Evolutionary conservation across 2,888 invertebrate species (phyloP), one percentile per base, ranked within the genome.

Genomic region (Cryptocephalus primarius): DNA sequence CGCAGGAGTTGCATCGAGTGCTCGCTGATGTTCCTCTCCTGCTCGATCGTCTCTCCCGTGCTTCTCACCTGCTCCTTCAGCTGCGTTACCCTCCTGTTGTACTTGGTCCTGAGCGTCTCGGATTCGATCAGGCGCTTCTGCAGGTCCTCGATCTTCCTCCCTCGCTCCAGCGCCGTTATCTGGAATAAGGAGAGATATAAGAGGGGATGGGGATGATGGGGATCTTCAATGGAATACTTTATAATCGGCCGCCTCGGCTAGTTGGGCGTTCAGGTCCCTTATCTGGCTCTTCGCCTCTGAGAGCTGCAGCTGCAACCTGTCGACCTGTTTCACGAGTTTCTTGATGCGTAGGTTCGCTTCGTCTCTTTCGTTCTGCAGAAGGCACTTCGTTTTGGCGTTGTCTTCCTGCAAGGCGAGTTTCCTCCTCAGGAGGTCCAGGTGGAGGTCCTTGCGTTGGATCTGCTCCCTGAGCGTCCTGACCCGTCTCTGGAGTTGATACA

Each of bases 371-470:
- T 78, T 80, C 60, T 79, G 79, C 22, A 83, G 60, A 42, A 82
- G 64, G 46, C 77, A 75, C 58, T 79, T 80, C 33, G 78, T 75
- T 48, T 82, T 73, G 2, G 79, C 75, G 46, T 78, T 81, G 56
- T 87, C 85, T 66, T 90, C 91, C 67, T 90, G 85, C 10, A 90
- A 76, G 48, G 84, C 83, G 44, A 94, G 73, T 69, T 95, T 95
- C 56, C 92, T 82, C 39, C 92, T 76, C 42, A 94, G 72, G 48
- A 94, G 75, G 69, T 95, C 94, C 62, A 94, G 72, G 66, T 95
- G 94, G 38, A 94, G 75, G 65, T 95, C 95, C 60, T 92, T 84
- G 47, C 92, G 80, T 63, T 93, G 92, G 32, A 94, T 75, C 67
- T 95, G 93, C 65, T 94, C 94, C 43, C 92, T 78, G 10, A 93